Evolutionary conservation across 2,797 vertebrate species (phyloP).

Genomic region (Falco cherrug): DNA sequence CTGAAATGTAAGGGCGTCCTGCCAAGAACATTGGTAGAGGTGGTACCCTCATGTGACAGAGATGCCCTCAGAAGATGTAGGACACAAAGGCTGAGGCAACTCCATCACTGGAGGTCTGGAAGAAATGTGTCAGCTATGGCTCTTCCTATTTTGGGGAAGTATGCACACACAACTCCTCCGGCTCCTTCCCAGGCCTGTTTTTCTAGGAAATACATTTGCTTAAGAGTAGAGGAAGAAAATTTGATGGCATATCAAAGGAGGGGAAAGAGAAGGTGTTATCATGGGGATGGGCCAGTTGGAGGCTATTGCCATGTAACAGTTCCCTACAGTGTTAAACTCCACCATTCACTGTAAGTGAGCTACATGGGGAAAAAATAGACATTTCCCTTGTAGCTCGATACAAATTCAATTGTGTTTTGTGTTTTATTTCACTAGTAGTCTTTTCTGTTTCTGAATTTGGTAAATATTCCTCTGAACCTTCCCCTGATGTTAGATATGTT

Average conservation of each 20-base stretch:
- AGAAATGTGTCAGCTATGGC: not conserved
- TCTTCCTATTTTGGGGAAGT: not conserved
- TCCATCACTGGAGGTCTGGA: not conserved
- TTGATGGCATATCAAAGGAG: not conserved
- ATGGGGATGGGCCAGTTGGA: not conserved
- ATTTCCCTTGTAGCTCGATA: not conserved
- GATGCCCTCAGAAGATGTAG: not conserved
- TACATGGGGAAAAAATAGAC: not conserved
- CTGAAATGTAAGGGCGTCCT: not conserved
- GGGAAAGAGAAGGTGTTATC: not conserved
- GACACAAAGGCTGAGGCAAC: not conserved
- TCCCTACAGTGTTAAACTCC: not conserved
- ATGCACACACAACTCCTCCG: not conserved
- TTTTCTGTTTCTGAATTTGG: not conserved
- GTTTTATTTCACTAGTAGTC: not conserved
- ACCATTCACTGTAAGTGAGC: rapidly evolving
- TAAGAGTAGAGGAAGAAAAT: not conserved
- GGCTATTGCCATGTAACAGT: not conserved
- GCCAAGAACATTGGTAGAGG: not conserved
- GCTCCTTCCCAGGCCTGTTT: not conserved
- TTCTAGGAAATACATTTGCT: not conserved
- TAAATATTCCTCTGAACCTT: not conserved
- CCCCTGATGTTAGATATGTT: not conserved
- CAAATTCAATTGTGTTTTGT: not conserved
- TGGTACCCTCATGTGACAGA: not conserved